phyloP scores from a whole-genome alignment of 2,888 invertebrate species.

The Lasioglossum vierecki region DNA sequence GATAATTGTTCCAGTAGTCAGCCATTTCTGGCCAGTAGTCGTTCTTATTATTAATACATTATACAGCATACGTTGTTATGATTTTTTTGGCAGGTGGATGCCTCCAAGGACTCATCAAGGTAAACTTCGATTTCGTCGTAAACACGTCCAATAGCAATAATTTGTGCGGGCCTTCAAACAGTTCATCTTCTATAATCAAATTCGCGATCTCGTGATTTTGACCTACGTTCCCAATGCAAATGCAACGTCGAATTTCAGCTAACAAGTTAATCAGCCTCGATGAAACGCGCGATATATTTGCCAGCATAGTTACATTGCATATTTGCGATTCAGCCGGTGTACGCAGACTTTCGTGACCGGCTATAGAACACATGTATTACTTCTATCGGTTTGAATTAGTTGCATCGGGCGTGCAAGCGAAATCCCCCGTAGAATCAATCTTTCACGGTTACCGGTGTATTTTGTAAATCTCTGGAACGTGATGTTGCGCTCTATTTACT shows the following conservation, averaged over 20 bases:
- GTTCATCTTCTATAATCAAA: neutral
- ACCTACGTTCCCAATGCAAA: neutral
- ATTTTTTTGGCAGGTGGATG: no score
- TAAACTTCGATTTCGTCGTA: no score
- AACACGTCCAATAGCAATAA: no score
- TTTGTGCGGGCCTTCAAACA: neutral
- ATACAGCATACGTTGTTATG: no score
- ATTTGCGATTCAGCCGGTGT: neutral
- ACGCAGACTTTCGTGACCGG: neutral
- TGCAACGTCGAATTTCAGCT: neutral
- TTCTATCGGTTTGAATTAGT: neutral
- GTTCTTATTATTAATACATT: no score
- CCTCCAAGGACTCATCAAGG: no score
- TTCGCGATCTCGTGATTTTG: neutral
- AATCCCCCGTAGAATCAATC: constrained; percentile 9
- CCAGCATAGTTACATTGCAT: constrained; percentile 25
- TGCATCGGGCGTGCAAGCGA: neutral
- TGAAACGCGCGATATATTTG: neutral
- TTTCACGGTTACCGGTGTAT: neutral
- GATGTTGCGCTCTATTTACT: constrained; percentile 40
- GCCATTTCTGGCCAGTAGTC: neutral
- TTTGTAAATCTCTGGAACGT: constrained; percentile 23
- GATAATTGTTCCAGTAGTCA: neutral
- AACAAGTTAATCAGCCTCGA: neutral
- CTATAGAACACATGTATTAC: neutral